phyloP scores from a whole-genome alignment of 2,113 vertebrate genomes.

The Fukomys damarensis region DNA sequence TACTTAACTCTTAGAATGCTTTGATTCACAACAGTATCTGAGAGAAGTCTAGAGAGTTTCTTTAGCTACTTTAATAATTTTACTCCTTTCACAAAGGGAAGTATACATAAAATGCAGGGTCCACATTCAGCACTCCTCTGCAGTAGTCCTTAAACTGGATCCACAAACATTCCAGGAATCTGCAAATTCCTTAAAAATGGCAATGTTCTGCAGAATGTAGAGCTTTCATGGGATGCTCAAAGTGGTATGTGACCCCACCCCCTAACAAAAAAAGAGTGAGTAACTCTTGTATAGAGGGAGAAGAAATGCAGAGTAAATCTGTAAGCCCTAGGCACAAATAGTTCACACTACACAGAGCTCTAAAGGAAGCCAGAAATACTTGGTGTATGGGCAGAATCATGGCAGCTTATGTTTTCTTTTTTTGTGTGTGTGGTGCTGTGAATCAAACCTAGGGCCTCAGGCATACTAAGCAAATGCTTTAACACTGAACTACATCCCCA shows the following conservation, averaged over 20 bases:
- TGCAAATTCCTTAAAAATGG: conserved; percentile 5
- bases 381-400: background rate
- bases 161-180: background rate
- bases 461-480: background rate
- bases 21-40: background rate
- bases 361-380: background rate
- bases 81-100: conserved; percentile 30
- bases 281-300: background rate
- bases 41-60: background rate
- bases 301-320: background rate
- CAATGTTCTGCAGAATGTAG: background rate
- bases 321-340: background rate
- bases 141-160: background rate
- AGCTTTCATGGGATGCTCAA: conserved; percentile 24
- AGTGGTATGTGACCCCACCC: background rate
- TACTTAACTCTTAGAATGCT: conserved; percentile 12
- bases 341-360: background rate
- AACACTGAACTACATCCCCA: background rate
- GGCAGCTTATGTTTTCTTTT: background rate
- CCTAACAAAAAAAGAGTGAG: background rate
- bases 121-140: background rate
- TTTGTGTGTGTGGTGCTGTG: background rate
- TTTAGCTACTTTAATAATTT: conserved; percentile 33
- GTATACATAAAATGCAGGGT: background rate
- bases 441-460: background rate